Conservation (phyloP, 2,797 vertebrate genomes). For the Rhinichthys osculus region DNA sequence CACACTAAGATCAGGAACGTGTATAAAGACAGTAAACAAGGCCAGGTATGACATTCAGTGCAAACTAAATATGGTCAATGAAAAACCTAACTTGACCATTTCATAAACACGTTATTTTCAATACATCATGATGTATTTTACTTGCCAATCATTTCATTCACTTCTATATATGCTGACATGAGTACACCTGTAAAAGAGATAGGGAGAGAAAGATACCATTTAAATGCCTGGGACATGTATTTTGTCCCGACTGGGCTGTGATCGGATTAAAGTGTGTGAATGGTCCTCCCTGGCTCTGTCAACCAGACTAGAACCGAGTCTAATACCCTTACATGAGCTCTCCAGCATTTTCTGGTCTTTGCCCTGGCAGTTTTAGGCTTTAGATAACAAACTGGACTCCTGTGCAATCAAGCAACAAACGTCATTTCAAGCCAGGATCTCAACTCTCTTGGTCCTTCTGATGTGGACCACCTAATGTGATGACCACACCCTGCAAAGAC, state of each 20-base stretch:
- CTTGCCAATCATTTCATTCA: neutral
- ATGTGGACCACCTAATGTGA: constrained; percentile 83
- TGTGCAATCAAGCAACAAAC: constrained; percentile 81
- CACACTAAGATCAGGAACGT: neutral
- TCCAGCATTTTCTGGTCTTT: constrained; percentile 64
- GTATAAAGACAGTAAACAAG: neutral
- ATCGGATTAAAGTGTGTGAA: constrained; percentile 41
- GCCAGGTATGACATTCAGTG: no score
- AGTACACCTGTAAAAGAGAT: neutral
- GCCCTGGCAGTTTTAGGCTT: constrained; percentile 71
- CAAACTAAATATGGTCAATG: neutral
- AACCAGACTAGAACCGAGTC: constrained; percentile 54
- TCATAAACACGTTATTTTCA: neutral
- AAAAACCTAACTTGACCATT: neutral
- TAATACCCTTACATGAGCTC: constrained; percentile 61
- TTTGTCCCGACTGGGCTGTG: constrained; percentile 3
- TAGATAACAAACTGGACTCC: constrained; percentile 78
- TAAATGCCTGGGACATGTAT: constrained; percentile 31
- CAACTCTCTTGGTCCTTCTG: constrained; percentile 80
- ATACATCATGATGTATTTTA: neutral
- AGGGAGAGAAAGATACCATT: constrained; percentile 14
- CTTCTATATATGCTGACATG: constrained; percentile 6
- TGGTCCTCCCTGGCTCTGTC: constrained; percentile 39
- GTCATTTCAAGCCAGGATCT: constrained; percentile 80
- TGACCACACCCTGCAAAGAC: constrained; percentile 75